A percentile compares a stretch with the other conserved stretches of the same genome.
These are phyloP conservation scores for Caenorhabditis elegans DNA, from an alignment of 1,140 invertebrate species.

Conservation along the genomic window DNA sequence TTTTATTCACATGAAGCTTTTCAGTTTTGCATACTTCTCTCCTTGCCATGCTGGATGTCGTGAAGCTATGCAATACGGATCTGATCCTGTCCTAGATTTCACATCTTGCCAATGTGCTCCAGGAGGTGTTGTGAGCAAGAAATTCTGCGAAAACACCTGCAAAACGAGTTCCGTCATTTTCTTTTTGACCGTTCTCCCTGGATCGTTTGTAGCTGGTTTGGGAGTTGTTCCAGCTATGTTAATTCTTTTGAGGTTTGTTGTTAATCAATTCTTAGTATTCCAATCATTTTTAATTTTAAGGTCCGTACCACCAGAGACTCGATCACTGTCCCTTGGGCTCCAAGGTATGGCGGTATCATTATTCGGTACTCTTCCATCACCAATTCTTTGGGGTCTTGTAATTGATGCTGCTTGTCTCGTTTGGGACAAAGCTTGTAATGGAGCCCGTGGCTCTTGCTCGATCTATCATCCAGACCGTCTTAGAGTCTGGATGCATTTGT, in stretches of 20 bases:
- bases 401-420: conserved; percentile 62
- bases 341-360: conserved; percentile 48
- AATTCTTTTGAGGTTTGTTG: conserved; percentile 42
- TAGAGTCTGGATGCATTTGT: conserved; percentile 44
- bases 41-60: conserved; percentile 65
- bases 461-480: conserved; percentile 58
- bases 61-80: conserved; percentile 45
- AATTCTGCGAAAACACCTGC: conserved; percentile 58
- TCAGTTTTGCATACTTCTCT: conserved; percentile 53
- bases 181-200: conserved; percentile 59
- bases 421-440: conserved; percentile 54
- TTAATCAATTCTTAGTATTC: neutral
- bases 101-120: conserved; percentile 57
- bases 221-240: conserved; percentile 49
- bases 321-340: conserved; percentile 45
- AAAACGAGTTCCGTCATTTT: conserved; percentile 45
- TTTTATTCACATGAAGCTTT: too few species aligned
- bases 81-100: conserved; percentile 54
- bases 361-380: conserved; percentile 60
- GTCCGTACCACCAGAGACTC: conserved; percentile 48
- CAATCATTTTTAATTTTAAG: conserved; percentile 28
- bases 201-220: conserved; percentile 53
- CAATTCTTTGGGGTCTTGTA: conserved; percentile 60
- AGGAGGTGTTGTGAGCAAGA: conserved; percentile 56
- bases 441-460: conserved; percentile 56